Conservation (phyloP, 1,140 invertebrate species). For the Neuroterus valhalla region DNA sequence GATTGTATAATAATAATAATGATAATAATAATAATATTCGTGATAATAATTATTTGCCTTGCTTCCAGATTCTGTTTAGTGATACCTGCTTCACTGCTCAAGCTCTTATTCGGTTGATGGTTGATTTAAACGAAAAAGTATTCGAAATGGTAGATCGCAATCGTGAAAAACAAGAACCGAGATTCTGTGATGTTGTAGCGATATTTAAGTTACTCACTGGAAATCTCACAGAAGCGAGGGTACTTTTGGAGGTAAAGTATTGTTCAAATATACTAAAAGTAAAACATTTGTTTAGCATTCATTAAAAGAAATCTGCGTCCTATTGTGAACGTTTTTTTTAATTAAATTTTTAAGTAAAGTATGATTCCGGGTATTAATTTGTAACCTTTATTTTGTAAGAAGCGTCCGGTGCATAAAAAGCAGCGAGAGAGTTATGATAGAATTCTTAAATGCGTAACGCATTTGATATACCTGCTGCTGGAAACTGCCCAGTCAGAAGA, state of each 20-base stretch:
- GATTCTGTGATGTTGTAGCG: constrained; percentile 83
- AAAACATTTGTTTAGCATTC: constrained; percentile 29
- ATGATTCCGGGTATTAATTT: background rate
- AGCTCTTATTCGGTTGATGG: constrained; percentile 84
- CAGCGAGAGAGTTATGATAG: constrained; percentile 90
- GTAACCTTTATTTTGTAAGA: constrained; percentile 58
- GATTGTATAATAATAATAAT: no score
- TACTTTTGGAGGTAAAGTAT: constrained; percentile 76
- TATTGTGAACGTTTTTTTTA: constrained; percentile 35
- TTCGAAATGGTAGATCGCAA: constrained; percentile 75
- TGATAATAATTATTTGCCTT: constrained; percentile 34
- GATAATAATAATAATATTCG: no score
- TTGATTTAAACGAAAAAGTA: constrained; percentile 84
- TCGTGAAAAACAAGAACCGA: constrained; percentile 75
- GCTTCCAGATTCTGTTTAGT: constrained; percentile 75
- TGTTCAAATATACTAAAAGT: constrained; percentile 28
- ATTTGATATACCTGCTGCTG: constrained; percentile 86
- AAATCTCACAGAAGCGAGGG: constrained; percentile 78
- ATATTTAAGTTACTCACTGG: constrained; percentile 81
- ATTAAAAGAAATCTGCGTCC: background rate
- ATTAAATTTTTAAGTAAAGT: constrained; percentile 52
- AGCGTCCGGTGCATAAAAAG: constrained; percentile 83
- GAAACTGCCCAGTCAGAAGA: constrained; percentile 77
- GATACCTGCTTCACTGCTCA: constrained; percentile 90
- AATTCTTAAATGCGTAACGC: constrained; percentile 86